phyloP scores from a whole-genome alignment of 2,113 vertebrate genomes.

The Athene noctua region DNA sequence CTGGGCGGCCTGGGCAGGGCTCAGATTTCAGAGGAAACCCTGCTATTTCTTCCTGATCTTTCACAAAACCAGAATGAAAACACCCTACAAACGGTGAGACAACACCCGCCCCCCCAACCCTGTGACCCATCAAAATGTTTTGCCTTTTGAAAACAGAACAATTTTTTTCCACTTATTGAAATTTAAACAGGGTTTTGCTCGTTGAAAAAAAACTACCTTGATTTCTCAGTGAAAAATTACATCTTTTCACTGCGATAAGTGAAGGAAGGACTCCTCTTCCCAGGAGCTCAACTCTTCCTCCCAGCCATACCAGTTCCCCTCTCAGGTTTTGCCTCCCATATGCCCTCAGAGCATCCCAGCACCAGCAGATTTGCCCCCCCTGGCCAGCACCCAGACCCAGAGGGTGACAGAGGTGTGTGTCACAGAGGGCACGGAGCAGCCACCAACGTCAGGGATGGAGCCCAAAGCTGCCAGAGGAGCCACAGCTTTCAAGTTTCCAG shows the following conservation, averaged over 20 bases:
- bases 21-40: background rate
- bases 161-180: background rate
- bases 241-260: background rate
- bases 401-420: background rate
- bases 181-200: background rate
- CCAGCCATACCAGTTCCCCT: background rate
- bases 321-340: background rate
- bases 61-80: background rate
- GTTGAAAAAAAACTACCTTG: background rate
- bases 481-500: background rate
- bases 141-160: background rate
- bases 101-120: background rate
- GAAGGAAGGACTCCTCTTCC: background rate
- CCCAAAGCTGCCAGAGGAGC: background rate
- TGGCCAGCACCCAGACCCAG: background rate
- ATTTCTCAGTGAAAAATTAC: background rate
- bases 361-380: background rate
- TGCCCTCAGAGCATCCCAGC: background rate
- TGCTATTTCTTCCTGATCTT: background rate
- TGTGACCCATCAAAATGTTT: background rate
- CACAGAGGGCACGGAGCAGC: background rate
- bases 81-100: background rate
- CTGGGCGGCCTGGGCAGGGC: background rate
- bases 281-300: background rate
- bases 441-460: background rate